These are phyloP conservation scores for Clarias gariepinus DNA, from an alignment of 2,113 vertebrate species.

Conservation along the genomic window DNA sequence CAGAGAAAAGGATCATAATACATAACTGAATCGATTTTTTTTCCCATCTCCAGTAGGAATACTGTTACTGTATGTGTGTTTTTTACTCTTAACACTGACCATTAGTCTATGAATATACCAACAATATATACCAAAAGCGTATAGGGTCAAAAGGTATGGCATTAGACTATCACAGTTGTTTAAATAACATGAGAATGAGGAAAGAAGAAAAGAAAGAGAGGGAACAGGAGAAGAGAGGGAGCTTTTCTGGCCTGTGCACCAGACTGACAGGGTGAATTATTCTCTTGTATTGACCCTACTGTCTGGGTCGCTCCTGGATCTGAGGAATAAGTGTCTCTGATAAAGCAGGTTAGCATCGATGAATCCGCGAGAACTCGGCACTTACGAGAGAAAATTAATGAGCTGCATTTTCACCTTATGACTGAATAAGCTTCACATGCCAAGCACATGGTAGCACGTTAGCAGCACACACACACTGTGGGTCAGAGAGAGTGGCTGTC, in stretches of 20 bases:
- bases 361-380: slow-evolving; percentile 41
- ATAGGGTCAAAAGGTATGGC: background rate
- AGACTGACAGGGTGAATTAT: slow-evolving; percentile 44
- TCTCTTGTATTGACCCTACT: slow-evolving; percentile 49
- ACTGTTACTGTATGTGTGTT: background rate
- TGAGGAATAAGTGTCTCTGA: slow-evolving; percentile 53
- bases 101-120: background rate
- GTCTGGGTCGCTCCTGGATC: slow-evolving; percentile 44
- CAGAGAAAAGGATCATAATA: too few species aligned
- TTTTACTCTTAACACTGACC: background rate
- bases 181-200: background rate
- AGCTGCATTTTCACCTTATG: slow-evolving; percentile 37
- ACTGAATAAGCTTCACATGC: background rate
- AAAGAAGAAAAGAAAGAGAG: background rate
- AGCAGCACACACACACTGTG: background rate
- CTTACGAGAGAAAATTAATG: slow-evolving; percentile 45
- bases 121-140: background rate
- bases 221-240: slow-evolving; percentile 3
- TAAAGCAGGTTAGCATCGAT: slow-evolving; percentile 56
- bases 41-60: too few species aligned
- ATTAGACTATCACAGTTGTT: slow-evolving; percentile 3
- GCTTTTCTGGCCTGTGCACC: background rate
- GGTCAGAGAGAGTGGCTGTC: background rate
- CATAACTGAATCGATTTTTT: too few species aligned
- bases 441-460: background rate